Base-by-base conservation (phyloP, 2,888 invertebrate genomes). In the Orthosia gracilis region DNA sequence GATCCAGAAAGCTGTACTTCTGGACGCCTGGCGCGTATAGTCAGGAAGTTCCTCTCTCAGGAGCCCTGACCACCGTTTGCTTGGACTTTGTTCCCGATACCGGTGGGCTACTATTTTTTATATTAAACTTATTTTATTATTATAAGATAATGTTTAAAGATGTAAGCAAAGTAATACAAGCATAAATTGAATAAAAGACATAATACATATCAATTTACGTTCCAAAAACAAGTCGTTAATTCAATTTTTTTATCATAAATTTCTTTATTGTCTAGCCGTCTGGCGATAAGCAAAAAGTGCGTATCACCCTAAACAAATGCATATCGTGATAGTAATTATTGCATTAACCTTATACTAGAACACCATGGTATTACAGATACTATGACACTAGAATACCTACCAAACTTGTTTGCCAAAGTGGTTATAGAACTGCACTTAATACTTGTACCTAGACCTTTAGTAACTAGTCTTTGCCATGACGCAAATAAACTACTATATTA, bases 221-320 rank as follows among this genome's bases (percentile, higher is more conserved):
- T 31, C 5, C 31, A 31, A 31, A 7, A 31, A 31, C 31, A 31
- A 40, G 40, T 40, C 40, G 9, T 40, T 31, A 31, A 31, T 31
- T 31, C 31, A 31, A 31, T 31, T 5, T 40, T 31, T 40, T 40
- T 76, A 66, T 76, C 45, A 15, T 5, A 21, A 18, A 4, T 49
- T 55, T 75, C 3, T 21, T n/a, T n/a, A 21, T 55, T 13, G 50
- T 58, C 47, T 52, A 31, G 11, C n/a, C n/a, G 31, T 47, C 17
- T 17, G 26, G n/a, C 3, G 52, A 52, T 59, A 77, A 66, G 17
- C 15, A 4, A 77, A 74, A 77, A 45, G 7, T 59, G 31, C 58
- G 11, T 69, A 40, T 78, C 69, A 54, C 13, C 11, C 2, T 7
- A 4, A 21, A 11, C 50, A 66, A 77, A 4, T 52, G 47, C 47